phyloP scores from a whole-genome alignment of 2,797 vertebrate genomes.

The Pteropus rufus region DNA sequence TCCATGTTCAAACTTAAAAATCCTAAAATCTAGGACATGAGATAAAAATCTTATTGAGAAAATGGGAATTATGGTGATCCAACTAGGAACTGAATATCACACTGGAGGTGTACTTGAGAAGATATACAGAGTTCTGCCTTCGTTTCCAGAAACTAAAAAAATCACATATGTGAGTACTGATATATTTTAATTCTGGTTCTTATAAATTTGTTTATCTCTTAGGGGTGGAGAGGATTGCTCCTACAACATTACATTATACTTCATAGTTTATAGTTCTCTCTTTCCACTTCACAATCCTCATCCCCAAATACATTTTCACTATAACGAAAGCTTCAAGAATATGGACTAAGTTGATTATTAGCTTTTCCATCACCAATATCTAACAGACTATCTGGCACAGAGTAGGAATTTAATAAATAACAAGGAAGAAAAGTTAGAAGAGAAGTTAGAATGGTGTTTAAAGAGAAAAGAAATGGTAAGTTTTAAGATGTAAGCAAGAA shows the following conservation, averaged over 20 bases:
- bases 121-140: background rate
- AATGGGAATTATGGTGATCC: background rate
- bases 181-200: background rate
- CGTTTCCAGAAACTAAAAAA: background rate
- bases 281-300: background rate
- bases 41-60: background rate
- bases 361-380: background rate
- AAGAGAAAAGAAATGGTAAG: background rate
- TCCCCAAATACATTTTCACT: background rate
- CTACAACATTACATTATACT: background rate
- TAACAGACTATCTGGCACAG: background rate
- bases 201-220: background rate
- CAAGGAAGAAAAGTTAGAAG: background rate
- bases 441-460: background rate
- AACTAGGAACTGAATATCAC: background rate
- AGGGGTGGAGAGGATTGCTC: background rate
- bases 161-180: background rate
- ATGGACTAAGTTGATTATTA: background rate
- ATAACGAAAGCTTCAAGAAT: background rate
- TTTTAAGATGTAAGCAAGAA: background rate
- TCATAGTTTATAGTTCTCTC: background rate
- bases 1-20: background rate
- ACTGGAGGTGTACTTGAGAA: background rate
- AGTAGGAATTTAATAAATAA: background rate
- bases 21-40: background rate